phyloP scores from a whole-genome alignment of 2,113 vertebrate species.

The Corythaeola cristata region DNA sequence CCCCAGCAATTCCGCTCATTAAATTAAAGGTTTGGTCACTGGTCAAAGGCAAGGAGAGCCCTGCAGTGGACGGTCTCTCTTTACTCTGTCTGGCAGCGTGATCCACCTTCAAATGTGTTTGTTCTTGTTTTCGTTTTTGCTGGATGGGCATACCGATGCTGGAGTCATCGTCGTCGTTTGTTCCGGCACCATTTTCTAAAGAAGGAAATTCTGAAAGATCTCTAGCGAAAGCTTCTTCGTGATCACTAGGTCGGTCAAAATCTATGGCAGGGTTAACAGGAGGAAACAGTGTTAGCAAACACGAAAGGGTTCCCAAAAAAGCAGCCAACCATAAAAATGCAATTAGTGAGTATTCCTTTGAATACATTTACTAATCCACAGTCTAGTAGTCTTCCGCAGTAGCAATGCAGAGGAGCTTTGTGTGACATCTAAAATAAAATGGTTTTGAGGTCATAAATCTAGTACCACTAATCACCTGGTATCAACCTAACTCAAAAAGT shows the following conservation, averaged over 20 bases:
- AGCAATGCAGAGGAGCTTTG: background rate
- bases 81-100: background rate
- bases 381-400: background rate
- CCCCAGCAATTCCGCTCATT: conserved; percentile 83
- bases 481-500: background rate
- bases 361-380: background rate
- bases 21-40: conserved; percentile 77
- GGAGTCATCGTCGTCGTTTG: conserved; percentile 86
- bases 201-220: conserved; percentile 92
- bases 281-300: background rate
- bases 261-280: conserved; percentile 72
- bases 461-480: background rate
- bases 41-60: conserved; percentile 66
- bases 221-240: conserved; percentile 85
- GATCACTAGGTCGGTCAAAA: conserved; percentile 85
- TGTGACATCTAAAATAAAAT: background rate
- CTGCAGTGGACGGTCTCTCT: conserved; percentile 60
- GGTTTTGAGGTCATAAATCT: background rate
- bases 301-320: background rate
- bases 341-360: background rate
- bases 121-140: conserved; percentile 61
- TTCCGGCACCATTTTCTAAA: conserved; percentile 86
- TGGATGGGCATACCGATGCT: conserved; percentile 83
- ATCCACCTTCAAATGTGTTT: background rate
- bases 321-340: background rate